A percentile compares a stretch with the other conserved stretches of the same genome.
Conservation (phyloP, 2,888 invertebrate genomes). For the Anarsia innoxiella region DNA sequence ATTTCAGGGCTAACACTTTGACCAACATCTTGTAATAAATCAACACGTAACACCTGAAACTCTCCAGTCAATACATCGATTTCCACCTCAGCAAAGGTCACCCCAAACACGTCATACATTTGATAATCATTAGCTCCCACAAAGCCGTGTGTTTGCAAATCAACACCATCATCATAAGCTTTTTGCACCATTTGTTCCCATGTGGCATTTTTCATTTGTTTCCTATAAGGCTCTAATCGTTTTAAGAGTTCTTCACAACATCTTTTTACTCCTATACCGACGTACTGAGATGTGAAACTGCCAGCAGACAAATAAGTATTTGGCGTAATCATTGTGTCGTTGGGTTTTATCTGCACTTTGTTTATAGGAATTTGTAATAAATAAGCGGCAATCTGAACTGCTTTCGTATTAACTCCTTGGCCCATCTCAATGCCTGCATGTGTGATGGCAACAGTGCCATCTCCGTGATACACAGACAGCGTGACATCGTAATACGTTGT, state of each 20-base stretch:
- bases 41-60: constrained; percentile 76
- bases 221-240: constrained; percentile 54
- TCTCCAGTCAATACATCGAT: constrained; percentile 86
- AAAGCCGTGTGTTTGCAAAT: constrained; percentile 70
- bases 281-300: constrained; percentile 67
- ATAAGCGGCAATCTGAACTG: constrained; percentile 81
- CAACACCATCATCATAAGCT: constrained; percentile 64
- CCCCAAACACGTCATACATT: constrained; percentile 75
- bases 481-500: constrained; percentile 55
- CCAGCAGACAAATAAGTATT: constrained; percentile 76
- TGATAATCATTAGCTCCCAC: constrained; percentile 54
- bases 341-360: constrained; percentile 75
- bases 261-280: constrained; percentile 34
- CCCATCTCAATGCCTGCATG: constrained; percentile 82
- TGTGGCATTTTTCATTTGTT: constrained; percentile 55
- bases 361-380: constrained; percentile 78
- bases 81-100: constrained; percentile 79
- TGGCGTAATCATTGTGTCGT: constrained; percentile 68
- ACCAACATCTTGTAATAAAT: constrained; percentile 82
- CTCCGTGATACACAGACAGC: constrained; percentile 79
- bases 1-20: constrained; percentile 80
- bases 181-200: constrained; percentile 65
- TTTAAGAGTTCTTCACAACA: constrained; percentile 33
- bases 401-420: constrained; percentile 86
- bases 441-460: constrained; percentile 78